phyloP scores from a whole-genome alignment of 2,888 invertebrate species.

The Cabera pusaria region DNA sequence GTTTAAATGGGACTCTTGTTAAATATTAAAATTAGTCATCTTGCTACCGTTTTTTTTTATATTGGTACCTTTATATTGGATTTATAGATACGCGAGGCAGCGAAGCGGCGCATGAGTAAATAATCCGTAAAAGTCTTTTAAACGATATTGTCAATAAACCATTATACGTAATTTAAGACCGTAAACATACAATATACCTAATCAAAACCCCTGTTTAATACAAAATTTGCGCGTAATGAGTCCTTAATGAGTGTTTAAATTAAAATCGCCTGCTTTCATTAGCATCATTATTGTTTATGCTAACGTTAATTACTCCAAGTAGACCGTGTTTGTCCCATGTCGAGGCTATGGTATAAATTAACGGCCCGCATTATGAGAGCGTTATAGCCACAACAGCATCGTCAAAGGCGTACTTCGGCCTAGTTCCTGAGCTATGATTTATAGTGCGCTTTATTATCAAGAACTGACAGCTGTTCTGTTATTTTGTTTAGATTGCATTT shows the following conservation, averaged over 20 bases:
- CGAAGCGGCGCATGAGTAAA: too few relatives aligned
- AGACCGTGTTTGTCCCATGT: constrained; percentile 17
- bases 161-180: too few relatives aligned
- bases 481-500: constrained; percentile 15
- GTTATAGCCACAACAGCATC: constrained; percentile 25
- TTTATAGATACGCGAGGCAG: too few relatives aligned
- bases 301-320: constrained; percentile 10
- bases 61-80: too few relatives aligned
- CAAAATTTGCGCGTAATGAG: too few relatives aligned
- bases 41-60: too few relatives aligned
- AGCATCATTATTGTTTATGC: constrained; percentile 1
- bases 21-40: too few relatives aligned
- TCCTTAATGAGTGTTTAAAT: neutral
- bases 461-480: constrained; percentile 10
- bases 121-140: too few relatives aligned
- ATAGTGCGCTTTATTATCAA: constrained; percentile 7
- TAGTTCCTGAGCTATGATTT: constrained; percentile 27
- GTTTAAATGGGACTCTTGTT: too few relatives aligned
- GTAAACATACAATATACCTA: too few relatives aligned
- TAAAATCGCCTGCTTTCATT: constrained; percentile 1
- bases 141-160: too few relatives aligned
- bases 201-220: too few relatives aligned
- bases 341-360: constrained; percentile 21
- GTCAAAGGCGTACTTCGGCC: constrained; percentile 27
- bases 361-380: constrained; percentile 24